phyloP scores from a whole-genome alignment of 2,797 vertebrate genomes.

The Galago senegalensis region DNA sequence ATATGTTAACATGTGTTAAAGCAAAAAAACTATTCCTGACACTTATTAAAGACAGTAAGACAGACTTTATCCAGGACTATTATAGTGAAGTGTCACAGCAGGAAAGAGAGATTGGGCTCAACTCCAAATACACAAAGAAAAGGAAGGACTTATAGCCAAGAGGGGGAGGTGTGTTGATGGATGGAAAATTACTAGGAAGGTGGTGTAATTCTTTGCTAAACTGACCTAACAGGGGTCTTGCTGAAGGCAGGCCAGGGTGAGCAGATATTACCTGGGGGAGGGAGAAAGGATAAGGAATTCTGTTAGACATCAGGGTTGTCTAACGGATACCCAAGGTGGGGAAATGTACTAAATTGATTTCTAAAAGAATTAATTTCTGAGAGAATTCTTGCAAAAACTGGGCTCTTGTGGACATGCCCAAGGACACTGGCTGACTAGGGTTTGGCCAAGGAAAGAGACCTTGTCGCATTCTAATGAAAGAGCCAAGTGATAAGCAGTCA shows the following conservation, averaged over 20 bases:
- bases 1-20: background rate
- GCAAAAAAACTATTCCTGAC: background rate
- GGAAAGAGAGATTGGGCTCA: background rate
- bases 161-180: background rate
- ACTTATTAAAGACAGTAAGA: constrained; percentile 25
- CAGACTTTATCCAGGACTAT: background rate
- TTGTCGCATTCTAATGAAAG: constrained; percentile 16
- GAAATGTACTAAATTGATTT: background rate
- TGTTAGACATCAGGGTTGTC: background rate
- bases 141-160: background rate
- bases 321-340: background rate
- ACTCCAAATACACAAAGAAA: constrained; percentile 23
- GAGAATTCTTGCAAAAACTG: background rate
- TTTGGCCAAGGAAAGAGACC: constrained; percentile 15
- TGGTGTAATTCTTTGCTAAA: constrained; percentile 35
- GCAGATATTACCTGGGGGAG: background rate
- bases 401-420: background rate
- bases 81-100: background rate
- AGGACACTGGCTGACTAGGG: background rate
- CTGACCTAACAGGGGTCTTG: constrained; percentile 1
- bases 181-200: background rate
- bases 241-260: background rate
- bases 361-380: background rate
- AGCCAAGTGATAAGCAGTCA: background rate
- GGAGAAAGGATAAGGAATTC: constrained; percentile 28